Evolutionary conservation across 2,797 vertebrate genomes (phyloP).

Genomic region (Chrosomus eos): DNA sequence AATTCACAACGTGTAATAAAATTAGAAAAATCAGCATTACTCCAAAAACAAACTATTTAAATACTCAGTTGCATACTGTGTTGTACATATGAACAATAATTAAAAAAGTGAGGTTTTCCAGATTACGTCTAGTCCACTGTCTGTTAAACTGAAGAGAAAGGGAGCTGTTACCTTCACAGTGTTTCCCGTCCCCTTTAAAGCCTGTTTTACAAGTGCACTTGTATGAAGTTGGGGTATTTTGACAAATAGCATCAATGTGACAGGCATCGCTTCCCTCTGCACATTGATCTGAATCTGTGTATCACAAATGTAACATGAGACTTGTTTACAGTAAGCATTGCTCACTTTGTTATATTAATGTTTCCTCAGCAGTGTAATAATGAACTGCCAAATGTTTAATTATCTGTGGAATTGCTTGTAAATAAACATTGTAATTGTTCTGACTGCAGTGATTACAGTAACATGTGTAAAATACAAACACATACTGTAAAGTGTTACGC

Average conservation of each 20-base stretch:
- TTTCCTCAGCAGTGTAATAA: neutral
- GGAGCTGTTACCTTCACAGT: slow-evolving; percentile 86
- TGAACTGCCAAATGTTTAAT: neutral
- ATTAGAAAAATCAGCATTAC: neutral
- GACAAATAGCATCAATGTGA: slow-evolving; percentile 95
- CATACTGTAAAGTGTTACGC: neutral
- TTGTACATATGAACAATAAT: neutral
- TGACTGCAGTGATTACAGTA: neutral
- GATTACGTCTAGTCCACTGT: neutral
- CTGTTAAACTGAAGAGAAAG: slow-evolving; percentile 22
- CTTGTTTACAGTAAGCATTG: neutral
- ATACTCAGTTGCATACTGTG: neutral
- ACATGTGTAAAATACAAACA: neutral
- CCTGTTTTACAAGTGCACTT: slow-evolving; percentile 95
- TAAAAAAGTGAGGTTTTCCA: neutral
- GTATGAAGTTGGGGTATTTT: slow-evolving; percentile 90
- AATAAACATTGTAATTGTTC: neutral
- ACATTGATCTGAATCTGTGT: slow-evolving; percentile 86
- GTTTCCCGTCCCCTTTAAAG: slow-evolving; percentile 90
- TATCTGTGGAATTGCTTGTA: neutral
- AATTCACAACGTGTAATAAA: neutral
- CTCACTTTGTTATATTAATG: neutral
- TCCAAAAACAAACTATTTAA: neutral
- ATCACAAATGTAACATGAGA: slow-evolving; percentile 22
- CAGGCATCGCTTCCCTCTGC: slow-evolving; percentile 90